Evolutionary conservation across 2,113 vertebrate species (phyloP).

Genomic region (Noturus placidus): DNA sequence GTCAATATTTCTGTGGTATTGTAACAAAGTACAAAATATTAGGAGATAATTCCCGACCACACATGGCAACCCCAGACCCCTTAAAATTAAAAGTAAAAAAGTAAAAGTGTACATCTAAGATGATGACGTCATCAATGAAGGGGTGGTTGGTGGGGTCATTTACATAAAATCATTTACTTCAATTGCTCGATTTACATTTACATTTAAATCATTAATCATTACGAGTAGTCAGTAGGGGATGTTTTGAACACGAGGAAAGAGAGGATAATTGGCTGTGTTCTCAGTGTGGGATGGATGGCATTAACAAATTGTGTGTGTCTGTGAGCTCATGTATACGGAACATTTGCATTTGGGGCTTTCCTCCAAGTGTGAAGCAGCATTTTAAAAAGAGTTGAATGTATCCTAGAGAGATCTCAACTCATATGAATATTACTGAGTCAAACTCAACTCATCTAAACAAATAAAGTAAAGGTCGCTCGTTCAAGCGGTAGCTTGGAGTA

Average conservation of each 20-base stretch:
- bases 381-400: background rate
- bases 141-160: too few species aligned
- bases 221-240: background rate
- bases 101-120: too few species aligned
- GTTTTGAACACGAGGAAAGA: background rate
- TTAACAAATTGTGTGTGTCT: background rate
- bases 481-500: background rate
- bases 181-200: background rate
- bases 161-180: background rate
- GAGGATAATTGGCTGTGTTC: background rate
- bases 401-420: background rate
- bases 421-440: background rate
- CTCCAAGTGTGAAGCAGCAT: too few species aligned
- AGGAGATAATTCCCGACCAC: too few species aligned
- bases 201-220: background rate
- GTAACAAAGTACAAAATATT: too few species aligned
- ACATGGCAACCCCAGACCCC: too few species aligned
- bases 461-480: background rate
- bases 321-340: background rate
- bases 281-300: conserved; percentile 18
- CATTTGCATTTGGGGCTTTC: background rate
- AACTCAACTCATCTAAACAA: background rate
- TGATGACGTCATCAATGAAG: too few species aligned
- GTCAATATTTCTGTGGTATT: too few species aligned
- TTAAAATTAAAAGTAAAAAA: too few species aligned